Conservation (phyloP, 2,888 invertebrate species). For the Leptinotarsa rubiginosa region DNA sequence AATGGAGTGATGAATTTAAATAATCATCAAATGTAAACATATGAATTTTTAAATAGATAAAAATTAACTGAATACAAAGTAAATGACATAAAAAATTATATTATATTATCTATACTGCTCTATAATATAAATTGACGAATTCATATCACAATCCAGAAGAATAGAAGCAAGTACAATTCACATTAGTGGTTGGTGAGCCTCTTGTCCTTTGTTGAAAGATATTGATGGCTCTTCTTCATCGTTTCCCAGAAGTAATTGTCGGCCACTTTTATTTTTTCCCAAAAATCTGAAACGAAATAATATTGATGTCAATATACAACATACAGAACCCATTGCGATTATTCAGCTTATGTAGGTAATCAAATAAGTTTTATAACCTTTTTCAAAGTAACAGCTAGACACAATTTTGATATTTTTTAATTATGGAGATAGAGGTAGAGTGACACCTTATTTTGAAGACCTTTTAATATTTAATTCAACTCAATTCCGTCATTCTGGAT, state of each 20-base stretch:
- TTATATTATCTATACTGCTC: not conserved
- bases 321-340: no score
- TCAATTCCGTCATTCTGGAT: no score
- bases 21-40: not conserved
- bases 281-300: conserved; percentile 61
- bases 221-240: conserved; percentile 64
- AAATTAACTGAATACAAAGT: not conserved
- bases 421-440: no score
- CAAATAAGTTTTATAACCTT: no score
- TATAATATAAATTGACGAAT: not conserved
- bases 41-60: not conserved
- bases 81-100: conserved; percentile 3
- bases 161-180: conserved; percentile 13
- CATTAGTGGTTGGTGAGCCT: conserved; percentile 34
- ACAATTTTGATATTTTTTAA: no score
- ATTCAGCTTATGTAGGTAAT: no score
- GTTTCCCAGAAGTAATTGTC: conserved; percentile 63
- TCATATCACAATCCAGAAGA: not conserved
- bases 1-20: not conserved
- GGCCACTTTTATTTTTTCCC: conserved; percentile 63
- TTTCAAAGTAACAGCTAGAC: no score
- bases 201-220: conserved; percentile 54
- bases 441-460: no score
- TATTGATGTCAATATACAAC: not conserved
- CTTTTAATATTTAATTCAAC: no score